Evolutionary conservation across 2,113 vertebrate species (phyloP), one percentile per base, ranked within the genome.

Genomic region (Ondatra zibethicus): DNA sequence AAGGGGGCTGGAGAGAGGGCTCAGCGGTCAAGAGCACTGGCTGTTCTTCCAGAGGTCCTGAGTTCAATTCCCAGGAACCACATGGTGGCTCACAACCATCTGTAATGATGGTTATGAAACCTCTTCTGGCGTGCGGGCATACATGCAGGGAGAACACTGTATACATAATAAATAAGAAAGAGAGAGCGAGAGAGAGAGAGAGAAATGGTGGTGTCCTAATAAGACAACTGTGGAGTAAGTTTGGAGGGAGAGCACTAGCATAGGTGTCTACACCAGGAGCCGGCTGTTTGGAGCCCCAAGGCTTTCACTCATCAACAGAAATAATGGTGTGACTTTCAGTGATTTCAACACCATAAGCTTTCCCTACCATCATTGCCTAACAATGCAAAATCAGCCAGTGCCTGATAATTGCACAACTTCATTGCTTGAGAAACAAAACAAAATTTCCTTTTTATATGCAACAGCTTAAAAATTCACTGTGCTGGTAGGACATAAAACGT

Each of bases 301-400:
- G 94, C 31, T 58, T 96, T 19, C 95, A 96, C 95, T 84, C 92
- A 95, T 73, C 80, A 73, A 58, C 92, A 88, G 61, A 95, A 88
- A 17, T 95, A 93, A 92, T 91, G 31, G 36, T 97, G 97, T 97
- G 97, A 95, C 89, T 95, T 96, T 95, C 39, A 96, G 92, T 55
- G 92, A 52, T 96, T 95, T 95, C 89, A 95, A 78, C 68, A 92
- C 76, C 78, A 97, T 58, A 82, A 97, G 94, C 73, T 97, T 97
- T 95, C 96, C 93, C 73, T 97, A 96, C 89, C 68, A 95, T 88
- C 52, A 95, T 97, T 98, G 97, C 95, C 97, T 85, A 98, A 97
- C 81, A 98, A 82, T 88, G 93, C 94, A 95, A 63, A 92, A 68
- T 78, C 27, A 95, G 93, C 92, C 92, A 97, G 97, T 95, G 33